Evolutionary conservation across 2,113 vertebrate species (phyloP), one percentile per base, ranked within the genome.

Genomic region (Ctenomys sociabilis): DNA sequence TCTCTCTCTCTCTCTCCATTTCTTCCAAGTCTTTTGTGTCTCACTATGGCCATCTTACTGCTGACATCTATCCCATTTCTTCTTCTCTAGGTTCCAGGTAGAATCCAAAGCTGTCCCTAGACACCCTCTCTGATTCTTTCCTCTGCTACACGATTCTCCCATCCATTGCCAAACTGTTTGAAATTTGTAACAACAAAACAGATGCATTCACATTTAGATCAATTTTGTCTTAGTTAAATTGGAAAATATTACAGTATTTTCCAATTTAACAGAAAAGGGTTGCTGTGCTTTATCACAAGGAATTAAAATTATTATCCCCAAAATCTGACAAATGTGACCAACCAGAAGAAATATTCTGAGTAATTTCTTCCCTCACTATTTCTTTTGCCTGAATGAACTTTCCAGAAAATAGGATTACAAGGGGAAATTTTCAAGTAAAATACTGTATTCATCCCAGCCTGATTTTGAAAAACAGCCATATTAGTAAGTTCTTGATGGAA

Each of bases 221-320:
- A 4, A 73, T 93, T 97, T 95, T 90, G 22, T 93, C 94, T 88
- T 91, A 75, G 49, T 91, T 84, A 85, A 94, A 92, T 0, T 11
- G 21, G 32, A 35, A 21, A 66, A 66, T 22, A 70, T 95, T 85
- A 63, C 14, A 85, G 24, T 37, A 64, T n/a, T n/a, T n/a, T n/a
- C n/a, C n/a, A n/a, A n/a, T n/a, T n/a, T n/a, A n/a, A n/a, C 35
- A 57, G 45, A 57, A 43, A 49, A 84, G 22, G 26, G 89, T 82
- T 91, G 54, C 10, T 86, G 3, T 81, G 63, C 82, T 96, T 96
- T 88, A 87, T 81, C 93, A 96, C 30, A 91, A 92, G 40, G n/a
- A 96, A 95, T 90, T 94, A 94, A 96, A 94, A 81, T 49, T 91
- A 70, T 88, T 91, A 86, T 70, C 63, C 28, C 24, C 59, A 7